Conservation (phyloP, 1,140 invertebrate genomes). For the Palaemon carinicauda region DNA sequence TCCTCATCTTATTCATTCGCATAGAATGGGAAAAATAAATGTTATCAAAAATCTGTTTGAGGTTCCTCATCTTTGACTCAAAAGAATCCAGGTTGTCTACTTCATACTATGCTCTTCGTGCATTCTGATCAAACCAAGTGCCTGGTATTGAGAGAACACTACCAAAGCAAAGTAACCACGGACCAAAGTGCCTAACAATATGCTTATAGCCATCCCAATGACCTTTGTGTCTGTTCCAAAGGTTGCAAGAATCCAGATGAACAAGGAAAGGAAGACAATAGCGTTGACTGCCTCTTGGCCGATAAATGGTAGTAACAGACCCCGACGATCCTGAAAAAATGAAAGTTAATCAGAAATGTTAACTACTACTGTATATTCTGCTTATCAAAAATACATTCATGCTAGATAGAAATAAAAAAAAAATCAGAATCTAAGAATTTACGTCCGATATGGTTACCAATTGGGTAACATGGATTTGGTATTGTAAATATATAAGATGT, state of each 20-base stretch:
- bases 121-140: constrained; percentile 58
- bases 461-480: too few relatives aligned
- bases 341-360: background rate
- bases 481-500: too few relatives aligned
- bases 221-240: constrained; percentile 2
- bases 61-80: too few relatives aligned
- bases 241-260: constrained; percentile 2
- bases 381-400: background rate
- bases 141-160: constrained; percentile 57
- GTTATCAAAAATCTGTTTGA: too few relatives aligned
- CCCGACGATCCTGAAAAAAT: constrained; percentile 49
- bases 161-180: constrained; percentile 51
- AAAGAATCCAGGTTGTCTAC: background rate
- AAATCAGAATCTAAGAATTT: background rate
- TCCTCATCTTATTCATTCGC: too few relatives aligned
- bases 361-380: background rate
- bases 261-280: constrained; percentile 2
- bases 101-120: constrained; percentile 59
- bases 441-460: too few relatives aligned
- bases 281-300: constrained; percentile 16
- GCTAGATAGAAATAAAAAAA: background rate
- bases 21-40: too few relatives aligned
- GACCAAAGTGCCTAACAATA: background rate
- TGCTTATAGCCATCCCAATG: background rate
- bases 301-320: constrained; percentile 46